Base-by-base conservation (phyloP, 2,888 invertebrate genomes). In the Phengaris alcon region DNA sequence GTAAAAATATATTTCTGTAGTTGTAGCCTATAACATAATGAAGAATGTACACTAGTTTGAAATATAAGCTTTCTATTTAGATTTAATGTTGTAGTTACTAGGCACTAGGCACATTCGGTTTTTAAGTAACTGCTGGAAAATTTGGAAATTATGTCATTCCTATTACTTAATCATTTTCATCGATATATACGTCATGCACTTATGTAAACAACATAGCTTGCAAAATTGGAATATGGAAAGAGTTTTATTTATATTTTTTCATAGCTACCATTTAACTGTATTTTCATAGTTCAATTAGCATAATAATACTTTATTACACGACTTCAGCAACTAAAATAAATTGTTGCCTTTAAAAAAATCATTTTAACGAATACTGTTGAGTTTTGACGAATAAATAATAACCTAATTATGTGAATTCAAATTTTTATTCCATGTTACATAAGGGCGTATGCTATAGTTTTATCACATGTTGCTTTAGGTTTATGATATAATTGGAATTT, bases 401-500 rank as follows among this genome's bases (percentile, higher is more conserved):
- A 22, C 22, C 22, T 22, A 22, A 3, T 35, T 35, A 35, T 35
- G 35, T 35, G 35, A 35, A 1, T 35, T 3, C 2, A 4, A 35
- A 35, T 35, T 35, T 35, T 64, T 64, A 59, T 13, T 64, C 6
- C 2, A 35, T 52, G 12, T 64, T 64, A 64, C 64, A 64, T 64
- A 64, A 35, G 22, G 10, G 12, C 22, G 35, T 10, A 64, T 12
- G 12, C 35, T 22, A 52, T 52, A 59, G 13, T 22, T 9, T 59
- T 35, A 59, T 35, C 22, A 59, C 10, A 6, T 9, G 59, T 59
- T 35, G 6, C 64, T 35, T 64, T 13, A 64, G 64, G 12, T 35
- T 44, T 64, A 44, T 35, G 64, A 64, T 64, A 64, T 64, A 12
- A 64, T 64, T 64, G 35, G 35, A 64, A 64, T 64, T 64, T 35